Evolutionary conservation across 2,797 vertebrate genomes (phyloP), one percentile per base, ranked within the genome.

Genomic region (Spinus pinus): DNA sequence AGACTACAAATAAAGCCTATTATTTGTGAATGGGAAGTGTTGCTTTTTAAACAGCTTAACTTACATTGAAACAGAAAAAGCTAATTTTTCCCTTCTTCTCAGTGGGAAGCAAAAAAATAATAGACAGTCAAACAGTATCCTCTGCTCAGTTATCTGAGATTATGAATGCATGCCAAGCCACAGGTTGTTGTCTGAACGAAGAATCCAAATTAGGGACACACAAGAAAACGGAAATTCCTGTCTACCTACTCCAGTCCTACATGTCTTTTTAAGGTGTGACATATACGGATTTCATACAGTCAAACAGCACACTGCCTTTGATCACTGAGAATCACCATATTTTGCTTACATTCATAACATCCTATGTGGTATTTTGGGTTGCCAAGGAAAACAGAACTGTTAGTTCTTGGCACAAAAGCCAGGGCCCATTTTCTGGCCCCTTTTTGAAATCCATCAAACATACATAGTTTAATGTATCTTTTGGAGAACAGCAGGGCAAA

Each of bases 271-370:
- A 80, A 85, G 62, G 74, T 71, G 72, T 71, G 72, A 89, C 67
- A 73, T 24, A 37, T 6, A 62, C 0, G 1, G 69, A 33, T 74
- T 91, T 82, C 65, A 57, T 56, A 61, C 1, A 80, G 65, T 35
- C 28, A 67, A 87, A 88, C 5, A 87, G 65, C 20, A 78, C 5
- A 20, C n/a, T 66, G 65, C 23, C 70, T 94, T 94, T 92, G 75
- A 94, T 89, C 82, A 88, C 60, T 39, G 75, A 83, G 66, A 94
- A 84, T 23, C 49, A 46, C 37, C 51, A 56, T 78, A 71, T 92
- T 96, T 91, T 93, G 89, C 73, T 95, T 88, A 62, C 57, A 88
- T 79, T 94, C 77, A 73, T 84, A 90, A 95, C 56, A 86, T 86
- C 85, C 88, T 73, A 75, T 88, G 62, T 66, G 56, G 81, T 79